Evolutionary conservation across 2,888 invertebrate genomes (phyloP), one percentile per base, ranked within the genome.

Genomic region (Lottia gigantea): DNA sequence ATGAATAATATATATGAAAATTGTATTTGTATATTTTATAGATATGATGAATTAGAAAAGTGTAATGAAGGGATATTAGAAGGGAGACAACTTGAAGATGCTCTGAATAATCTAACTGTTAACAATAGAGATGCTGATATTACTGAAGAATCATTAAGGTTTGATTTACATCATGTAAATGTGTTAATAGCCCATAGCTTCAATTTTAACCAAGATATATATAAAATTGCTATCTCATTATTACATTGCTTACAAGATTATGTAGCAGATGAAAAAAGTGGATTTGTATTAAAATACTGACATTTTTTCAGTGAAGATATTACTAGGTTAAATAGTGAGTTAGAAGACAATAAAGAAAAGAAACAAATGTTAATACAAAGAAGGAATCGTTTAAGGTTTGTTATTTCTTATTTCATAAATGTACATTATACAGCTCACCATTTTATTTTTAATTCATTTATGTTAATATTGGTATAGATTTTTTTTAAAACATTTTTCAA

Each of bases 351-450:
- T 66, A 76, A 72, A 70, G 78, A 74, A 69, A 77, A 78, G 68
- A 86, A 84, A 72, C 71, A 80, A 8, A 71, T 75, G 45, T 70
- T 85, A 64, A 71, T 80, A 25, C 81, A 82, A 61, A 77, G 79
- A 63, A 80, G 84, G 70, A 82, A 82, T 67, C 78, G 75, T 69
- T 71, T 85, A 8, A 83, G 81, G 83, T 84, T 74, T 55, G 68
- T 68, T 23, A 19, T 67, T 15, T 40, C 40, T 6, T 40, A 23
- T 16, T 49, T 49, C 1, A 55, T 55, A 23, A 40, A 31, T 31
- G 40, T 8, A 40, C 11, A 40, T 3, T 1, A 4, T 40, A 40
- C 40, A 40, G 7, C 7, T 40, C 8, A 40, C 2, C 7, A 40
- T 40, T 11, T 40, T 40, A 40, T 40, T 40, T 40, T 4, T 40